These are phyloP conservation scores for Ricordea florida DNA, from an alignment of 92 coral and sea anemone genomes.

Conservation along the genomic window DNA sequence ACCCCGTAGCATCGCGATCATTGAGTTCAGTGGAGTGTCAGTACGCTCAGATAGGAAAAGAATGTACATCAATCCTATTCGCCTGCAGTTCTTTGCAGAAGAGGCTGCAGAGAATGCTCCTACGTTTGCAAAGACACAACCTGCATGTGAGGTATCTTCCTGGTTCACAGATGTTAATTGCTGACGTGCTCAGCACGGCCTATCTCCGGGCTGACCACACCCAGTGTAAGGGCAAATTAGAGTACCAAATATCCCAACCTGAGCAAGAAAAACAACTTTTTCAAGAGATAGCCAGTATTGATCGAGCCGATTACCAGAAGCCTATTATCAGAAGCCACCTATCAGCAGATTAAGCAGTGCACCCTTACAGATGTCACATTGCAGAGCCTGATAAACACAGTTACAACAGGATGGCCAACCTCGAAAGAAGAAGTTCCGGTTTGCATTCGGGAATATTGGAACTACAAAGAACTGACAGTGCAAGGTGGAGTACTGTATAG, in stretches of 20 bases:
- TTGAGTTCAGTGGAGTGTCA: slow-evolving; percentile 4
- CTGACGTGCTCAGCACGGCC: neutral
- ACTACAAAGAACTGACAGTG: slow-evolving; percentile 12
- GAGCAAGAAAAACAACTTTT: neutral
- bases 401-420: slow-evolving; percentile 20
- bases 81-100: neutral
- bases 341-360: slow-evolving; percentile 3
- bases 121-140: neutral
- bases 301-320: slow-evolving; percentile 1
- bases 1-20: slow-evolving; percentile 5
- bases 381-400: neutral
- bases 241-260: slow-evolving; percentile 18
- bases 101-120: neutral
- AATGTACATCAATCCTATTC: neutral
- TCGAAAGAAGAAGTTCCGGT: slow-evolving; percentile 3
- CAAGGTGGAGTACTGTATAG: slow-evolving; percentile 27
- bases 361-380: neutral
- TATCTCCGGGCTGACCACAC: neutral
- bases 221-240: neutral
- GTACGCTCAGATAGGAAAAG: slow-evolving; percentile 9
- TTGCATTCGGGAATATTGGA: neutral
- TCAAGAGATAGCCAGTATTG: slow-evolving; percentile 6
- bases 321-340: neutral
- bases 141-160: slow-evolving; percentile 1
- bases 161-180: slow-evolving; percentile 4